Evolutionary conservation across 2,797 vertebrate genomes (phyloP).

Genomic region (Microctenopoma lineatum): DNA sequence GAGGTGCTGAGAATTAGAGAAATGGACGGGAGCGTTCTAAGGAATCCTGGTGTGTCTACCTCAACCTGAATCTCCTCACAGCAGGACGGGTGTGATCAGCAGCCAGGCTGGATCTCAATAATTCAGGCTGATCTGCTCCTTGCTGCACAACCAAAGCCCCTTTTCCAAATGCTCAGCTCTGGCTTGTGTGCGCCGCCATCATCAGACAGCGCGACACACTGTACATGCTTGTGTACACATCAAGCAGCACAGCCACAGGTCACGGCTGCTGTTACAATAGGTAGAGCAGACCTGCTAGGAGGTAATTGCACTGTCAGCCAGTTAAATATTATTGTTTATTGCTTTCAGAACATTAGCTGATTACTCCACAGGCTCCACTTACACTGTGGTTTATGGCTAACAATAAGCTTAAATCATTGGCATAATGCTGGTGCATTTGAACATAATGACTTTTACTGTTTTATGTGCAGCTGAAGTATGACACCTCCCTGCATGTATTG

Average conservation of each 20-base stretch:
- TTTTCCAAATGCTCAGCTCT: constrained; percentile 20
- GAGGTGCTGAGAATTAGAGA: not conserved
- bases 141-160: constrained; percentile 30
- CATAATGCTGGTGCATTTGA: constrained; percentile 60
- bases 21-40: not conserved
- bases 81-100: constrained; percentile 48
- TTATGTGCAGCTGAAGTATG: constrained; percentile 48
- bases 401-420: constrained; percentile 65
- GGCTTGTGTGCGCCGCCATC: constrained; percentile 5
- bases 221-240: constrained; percentile 16
- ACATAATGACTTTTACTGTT: constrained; percentile 58
- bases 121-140: constrained; percentile 56
- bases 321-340: constrained; percentile 66
- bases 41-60: constrained; percentile 32
- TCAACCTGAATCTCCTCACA: constrained; percentile 38
- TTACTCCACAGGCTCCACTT: constrained; percentile 66
- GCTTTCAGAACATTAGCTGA: constrained; percentile 71
- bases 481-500: constrained; percentile 2
- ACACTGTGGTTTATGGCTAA: constrained; percentile 56
- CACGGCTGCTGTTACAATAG: constrained; percentile 40
- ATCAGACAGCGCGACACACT: constrained; percentile 9
- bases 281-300: not conserved
- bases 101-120: constrained; percentile 55
- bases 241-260: constrained; percentile 35
- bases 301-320: constrained; percentile 30